Evolutionary conservation across 1,140 invertebrate species (phyloP), one percentile per base, ranked within the genome.

Genomic region (Wiebesia pumilae): DNA sequence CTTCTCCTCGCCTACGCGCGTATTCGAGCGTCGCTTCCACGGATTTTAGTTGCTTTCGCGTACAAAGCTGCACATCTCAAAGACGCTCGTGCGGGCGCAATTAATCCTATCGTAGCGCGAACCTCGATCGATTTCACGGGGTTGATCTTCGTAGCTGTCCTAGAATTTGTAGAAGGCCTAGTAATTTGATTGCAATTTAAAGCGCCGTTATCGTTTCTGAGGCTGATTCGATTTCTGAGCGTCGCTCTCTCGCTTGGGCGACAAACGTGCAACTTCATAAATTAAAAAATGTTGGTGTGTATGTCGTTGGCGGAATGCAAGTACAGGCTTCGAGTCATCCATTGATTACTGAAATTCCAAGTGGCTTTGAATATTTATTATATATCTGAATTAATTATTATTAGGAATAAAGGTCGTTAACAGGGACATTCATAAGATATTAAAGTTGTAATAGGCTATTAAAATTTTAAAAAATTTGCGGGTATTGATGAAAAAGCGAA

Each of bases 1-100:
- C 85, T 47, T 47, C 85, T 58, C 58, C 71, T 77, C 85, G 79
- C 80, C 69, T 51, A 86, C 69, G 80, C 69, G 9, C 71, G 30
- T 14, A 62, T n/a, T 43, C 10, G 38, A n/a, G 14, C 71, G 30
- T 47, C 38, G 47, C 47, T 65, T 67, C 33, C n/a, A 38, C 33
- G 24, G 62, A 67, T 69, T 67, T 80, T 33, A 3, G 38, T 54
- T 73, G 69, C 43, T 75, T 43, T 21, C 7, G 14, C 27, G 3
- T 43, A 27, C 38, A 43, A n/a, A 43, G 38, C 71, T 78, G 47
- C 27, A 78, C n/a, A 54, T 54, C 10, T n/a, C 0, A n/a, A 6
- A 51, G 35, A 7, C 16, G 47, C n/a, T 27, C 2, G 21, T 1
- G 58, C 58, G 24, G 2, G 4, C 24, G 51, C 10, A 3, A 62